Evolutionary conservation across 2,113 vertebrate species (phyloP).

Genomic region (Muntiacus reevesi): DNA sequence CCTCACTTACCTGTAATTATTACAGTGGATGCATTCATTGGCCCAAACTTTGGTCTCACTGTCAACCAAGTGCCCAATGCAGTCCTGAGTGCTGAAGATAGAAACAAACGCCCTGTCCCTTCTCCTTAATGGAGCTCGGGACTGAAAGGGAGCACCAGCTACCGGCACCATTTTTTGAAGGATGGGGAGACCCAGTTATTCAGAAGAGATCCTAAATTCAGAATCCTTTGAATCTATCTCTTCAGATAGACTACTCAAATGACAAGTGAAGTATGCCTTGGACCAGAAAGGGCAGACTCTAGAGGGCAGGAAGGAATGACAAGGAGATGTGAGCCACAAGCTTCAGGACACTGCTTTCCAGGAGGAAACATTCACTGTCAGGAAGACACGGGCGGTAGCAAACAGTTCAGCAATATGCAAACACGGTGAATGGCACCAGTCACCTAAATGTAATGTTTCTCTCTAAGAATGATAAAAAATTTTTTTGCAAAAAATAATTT

Average conservation of each 20-base stretch:
- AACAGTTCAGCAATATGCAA: neutral
- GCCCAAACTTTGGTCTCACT: neutral
- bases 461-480: neutral
- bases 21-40: neutral
- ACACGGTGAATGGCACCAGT: fast-evolving
- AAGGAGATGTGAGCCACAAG: neutral
- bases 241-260: neutral
- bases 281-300: neutral
- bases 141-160: neutral
- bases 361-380: too few relatives aligned
- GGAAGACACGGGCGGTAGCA: neutral
- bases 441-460: neutral
- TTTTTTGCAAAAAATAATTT: neutral
- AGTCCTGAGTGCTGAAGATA: neutral
- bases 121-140: neutral
- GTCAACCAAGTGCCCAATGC: neutral
- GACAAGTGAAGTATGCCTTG: neutral
- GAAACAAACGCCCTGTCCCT: neutral
- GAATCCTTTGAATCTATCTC: neutral
- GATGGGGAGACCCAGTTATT: neutral
- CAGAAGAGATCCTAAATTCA: neutral
- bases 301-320: neutral
- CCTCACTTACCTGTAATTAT: neutral
- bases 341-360: neutral
- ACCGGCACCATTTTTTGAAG: neutral